A percentile compares a stretch with the other conserved stretches of the same genome.
phyloP scores from a whole-genome alignment of 2,797 vertebrate genomes.

The Mus spretus region DNA sequence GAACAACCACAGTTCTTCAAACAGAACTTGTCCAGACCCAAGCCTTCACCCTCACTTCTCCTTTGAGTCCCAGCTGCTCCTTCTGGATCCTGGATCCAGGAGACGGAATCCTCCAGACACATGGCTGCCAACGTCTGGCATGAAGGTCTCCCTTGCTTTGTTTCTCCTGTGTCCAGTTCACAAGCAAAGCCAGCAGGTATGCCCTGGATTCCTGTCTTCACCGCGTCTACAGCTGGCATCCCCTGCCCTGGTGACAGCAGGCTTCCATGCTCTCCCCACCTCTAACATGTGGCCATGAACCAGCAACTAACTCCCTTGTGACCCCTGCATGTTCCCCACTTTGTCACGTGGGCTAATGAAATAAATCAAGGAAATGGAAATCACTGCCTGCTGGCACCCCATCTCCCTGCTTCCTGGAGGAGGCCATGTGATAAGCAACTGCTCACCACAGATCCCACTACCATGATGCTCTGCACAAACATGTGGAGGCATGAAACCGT shows the following conservation, averaged over 20 bases:
- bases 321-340: rapidly evolving
- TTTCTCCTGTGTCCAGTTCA: neutral
- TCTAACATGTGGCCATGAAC: rapidly evolving
- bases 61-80: neutral
- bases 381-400: too few relatives aligned
- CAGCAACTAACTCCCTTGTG: neutral
- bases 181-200: neutral
- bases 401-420: too few relatives aligned
- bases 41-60: neutral
- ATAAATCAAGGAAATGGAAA: neutral
- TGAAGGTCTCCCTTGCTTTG: neutral
- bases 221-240: neutral
- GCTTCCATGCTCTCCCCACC: neutral
- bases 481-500: neutral
- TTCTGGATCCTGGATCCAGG: too few relatives aligned
- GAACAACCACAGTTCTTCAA: neutral
- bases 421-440: neutral
- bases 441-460: neutral
- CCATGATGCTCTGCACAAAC: neutral
- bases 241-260: rapidly evolving
- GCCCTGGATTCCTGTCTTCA: neutral
- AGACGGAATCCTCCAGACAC: neutral
- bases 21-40: neutral
- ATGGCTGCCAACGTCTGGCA: neutral
- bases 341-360: neutral